Percentiles rank a stretch among this genome's conserved stretches.
Conservation (phyloP, 2,888 invertebrate species). For the Drymonia ruficornis region DNA sequence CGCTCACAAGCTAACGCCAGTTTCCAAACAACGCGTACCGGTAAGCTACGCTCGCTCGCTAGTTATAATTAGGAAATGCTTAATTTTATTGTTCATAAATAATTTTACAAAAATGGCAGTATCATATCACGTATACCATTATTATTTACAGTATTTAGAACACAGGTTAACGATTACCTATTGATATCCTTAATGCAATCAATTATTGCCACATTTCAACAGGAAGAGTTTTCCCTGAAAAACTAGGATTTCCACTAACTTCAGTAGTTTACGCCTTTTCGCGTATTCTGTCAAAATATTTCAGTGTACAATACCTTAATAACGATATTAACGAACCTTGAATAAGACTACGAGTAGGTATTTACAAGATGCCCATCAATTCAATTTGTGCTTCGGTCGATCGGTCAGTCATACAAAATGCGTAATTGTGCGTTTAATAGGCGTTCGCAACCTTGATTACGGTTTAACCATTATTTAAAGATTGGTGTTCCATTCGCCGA, state of each 20-base stretch:
- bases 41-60: too few relatives aligned
- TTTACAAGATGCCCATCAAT: constrained; percentile 56
- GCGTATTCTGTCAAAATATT: too few relatives aligned
- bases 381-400: constrained; percentile 58
- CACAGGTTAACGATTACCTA: constrained; percentile 44
- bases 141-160: constrained; percentile 58
- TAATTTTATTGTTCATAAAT: constrained; percentile 51
- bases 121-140: constrained; percentile 74
- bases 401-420: constrained; percentile 49
- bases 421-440: constrained; percentile 56
- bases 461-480: too few relatives aligned
- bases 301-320: constrained; percentile 20
- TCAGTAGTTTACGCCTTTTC: too few relatives aligned
- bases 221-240: too few relatives aligned
- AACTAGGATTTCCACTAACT: too few relatives aligned
- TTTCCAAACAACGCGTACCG: too few relatives aligned
- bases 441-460: neutral
- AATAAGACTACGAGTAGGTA: constrained; percentile 36
- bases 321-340: constrained; percentile 47
- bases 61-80: too few relatives aligned
- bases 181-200: constrained; percentile 44
- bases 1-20: too few relatives aligned
- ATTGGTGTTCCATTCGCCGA: too few relatives aligned
- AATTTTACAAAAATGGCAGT: constrained; percentile 77
- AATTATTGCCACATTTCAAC: constrained; percentile 68